phyloP scores from a whole-genome alignment of 2,797 vertebrate genomes.

The Triplophysa bombifrons region DNA sequence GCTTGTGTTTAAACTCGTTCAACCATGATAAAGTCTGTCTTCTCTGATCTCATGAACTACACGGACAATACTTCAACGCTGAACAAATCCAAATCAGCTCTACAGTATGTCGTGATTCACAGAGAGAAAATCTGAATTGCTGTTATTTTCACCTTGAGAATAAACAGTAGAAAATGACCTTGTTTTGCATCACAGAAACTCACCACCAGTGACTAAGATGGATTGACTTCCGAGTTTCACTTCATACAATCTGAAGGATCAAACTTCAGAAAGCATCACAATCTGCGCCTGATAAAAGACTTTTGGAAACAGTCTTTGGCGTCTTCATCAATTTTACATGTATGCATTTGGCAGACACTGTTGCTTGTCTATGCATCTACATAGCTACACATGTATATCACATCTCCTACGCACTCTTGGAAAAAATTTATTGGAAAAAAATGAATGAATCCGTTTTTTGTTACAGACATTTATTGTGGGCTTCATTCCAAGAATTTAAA shows the following conservation, averaged over 20 bases:
- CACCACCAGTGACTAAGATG: background rate
- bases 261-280: background rate
- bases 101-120: conserved; percentile 8
- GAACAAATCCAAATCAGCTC: background rate
- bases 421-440: too few species aligned
- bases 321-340: too few species aligned
- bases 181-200: conserved; percentile 28
- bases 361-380: too few species aligned
- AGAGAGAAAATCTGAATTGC: conserved; percentile 5
- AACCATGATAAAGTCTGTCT: background rate
- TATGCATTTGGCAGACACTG: too few species aligned
- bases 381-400: too few species aligned
- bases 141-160: conserved; percentile 3
- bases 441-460: too few species aligned
- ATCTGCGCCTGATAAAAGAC: background rate
- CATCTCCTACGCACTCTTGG: too few species aligned
- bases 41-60: background rate
- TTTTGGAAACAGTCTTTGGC: background rate
- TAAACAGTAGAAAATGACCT: conserved; percentile 29
- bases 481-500: too few species aligned
- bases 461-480: too few species aligned
- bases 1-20: background rate
- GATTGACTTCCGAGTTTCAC: conserved; percentile 14
- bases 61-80: background rate
- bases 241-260: background rate